These are phyloP conservation scores for Phyllotreta striolata DNA, from an alignment of 2,888 invertebrate genomes.

Conservation along the genomic window DNA sequence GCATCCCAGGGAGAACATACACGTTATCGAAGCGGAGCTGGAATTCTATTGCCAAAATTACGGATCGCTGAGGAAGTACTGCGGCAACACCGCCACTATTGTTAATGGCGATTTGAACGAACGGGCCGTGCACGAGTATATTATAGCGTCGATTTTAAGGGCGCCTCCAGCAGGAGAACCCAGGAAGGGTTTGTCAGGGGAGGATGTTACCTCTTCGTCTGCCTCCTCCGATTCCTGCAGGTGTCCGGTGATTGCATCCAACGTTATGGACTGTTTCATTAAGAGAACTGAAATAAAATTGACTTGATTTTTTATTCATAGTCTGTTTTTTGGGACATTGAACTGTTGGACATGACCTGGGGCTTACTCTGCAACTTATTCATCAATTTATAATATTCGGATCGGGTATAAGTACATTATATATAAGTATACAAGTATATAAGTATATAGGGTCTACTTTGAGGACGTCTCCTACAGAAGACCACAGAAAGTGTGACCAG, in stretches of 20 bases:
- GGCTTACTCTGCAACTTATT: too few relatives aligned
- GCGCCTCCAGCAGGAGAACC: slow-evolving; percentile 46
- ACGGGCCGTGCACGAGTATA: slow-evolving; percentile 44
- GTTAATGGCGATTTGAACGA: slow-evolving; percentile 57
- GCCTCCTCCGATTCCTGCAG: slow-evolving; percentile 28
- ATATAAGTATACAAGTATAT: too few relatives aligned
- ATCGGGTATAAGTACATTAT: too few relatives aligned
- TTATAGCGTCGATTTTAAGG: slow-evolving; percentile 48
- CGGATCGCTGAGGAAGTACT: slow-evolving; percentile 57
- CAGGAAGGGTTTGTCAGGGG: slow-evolving; percentile 32
- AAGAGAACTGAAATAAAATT: slow-evolving; percentile 11
- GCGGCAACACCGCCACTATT: slow-evolving; percentile 54
- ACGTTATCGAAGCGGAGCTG: slow-evolving; percentile 56
- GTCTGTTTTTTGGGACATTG: too few relatives aligned
- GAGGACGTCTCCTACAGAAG: too few relatives aligned
- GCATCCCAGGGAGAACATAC: slow-evolving; percentile 56
- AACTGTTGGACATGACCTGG: too few relatives aligned
- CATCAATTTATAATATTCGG: too few relatives aligned
- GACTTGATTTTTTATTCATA: too few relatives aligned
- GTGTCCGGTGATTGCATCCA: slow-evolving; percentile 35
- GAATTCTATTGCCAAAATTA: slow-evolving; percentile 59
- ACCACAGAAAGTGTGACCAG: too few relatives aligned
- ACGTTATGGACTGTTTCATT: slow-evolving; percentile 37
- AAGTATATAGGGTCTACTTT: too few relatives aligned
- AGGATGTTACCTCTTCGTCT: slow-evolving; percentile 26